phyloP scores from a whole-genome alignment of 2,113 vertebrate species.

The Apus apus region DNA sequence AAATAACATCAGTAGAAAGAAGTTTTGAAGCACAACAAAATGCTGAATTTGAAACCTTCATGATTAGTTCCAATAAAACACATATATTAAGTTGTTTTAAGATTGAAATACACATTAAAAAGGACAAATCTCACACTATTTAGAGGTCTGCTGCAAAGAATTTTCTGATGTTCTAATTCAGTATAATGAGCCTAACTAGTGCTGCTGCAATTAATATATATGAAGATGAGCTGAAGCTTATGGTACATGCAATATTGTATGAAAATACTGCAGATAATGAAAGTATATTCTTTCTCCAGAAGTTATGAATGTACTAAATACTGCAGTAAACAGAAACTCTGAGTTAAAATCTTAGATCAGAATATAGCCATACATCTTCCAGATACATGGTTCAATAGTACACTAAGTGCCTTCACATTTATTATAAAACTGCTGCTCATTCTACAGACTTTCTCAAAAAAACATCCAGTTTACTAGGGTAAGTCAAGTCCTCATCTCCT shows the following conservation, averaged over 20 bases:
- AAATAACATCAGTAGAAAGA: not conserved
- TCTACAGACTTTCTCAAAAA: not conserved
- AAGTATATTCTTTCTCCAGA: not conserved
- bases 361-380: not conserved
- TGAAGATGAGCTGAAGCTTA: not conserved
- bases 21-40: not conserved
- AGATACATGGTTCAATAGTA: not conserved
- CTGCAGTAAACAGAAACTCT: not conserved
- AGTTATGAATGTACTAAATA: not conserved
- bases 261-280: not conserved
- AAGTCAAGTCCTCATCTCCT: not conserved
- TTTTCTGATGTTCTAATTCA: not conserved
- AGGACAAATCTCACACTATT: not conserved
- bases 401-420: not conserved
- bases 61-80: not conserved
- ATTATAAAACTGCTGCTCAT: rapidly evolving
- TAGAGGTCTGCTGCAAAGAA: not conserved
- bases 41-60: not conserved
- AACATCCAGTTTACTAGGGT: not conserved
- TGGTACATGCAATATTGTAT: not conserved
- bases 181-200: not conserved
- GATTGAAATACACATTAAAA: not conserved
- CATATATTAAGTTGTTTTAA: not conserved
- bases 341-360: not conserved
- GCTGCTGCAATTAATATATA: not conserved